Evolutionary conservation across 2,113 vertebrate genomes (phyloP).

Genomic region (human (Homo sapiens)): DNA sequence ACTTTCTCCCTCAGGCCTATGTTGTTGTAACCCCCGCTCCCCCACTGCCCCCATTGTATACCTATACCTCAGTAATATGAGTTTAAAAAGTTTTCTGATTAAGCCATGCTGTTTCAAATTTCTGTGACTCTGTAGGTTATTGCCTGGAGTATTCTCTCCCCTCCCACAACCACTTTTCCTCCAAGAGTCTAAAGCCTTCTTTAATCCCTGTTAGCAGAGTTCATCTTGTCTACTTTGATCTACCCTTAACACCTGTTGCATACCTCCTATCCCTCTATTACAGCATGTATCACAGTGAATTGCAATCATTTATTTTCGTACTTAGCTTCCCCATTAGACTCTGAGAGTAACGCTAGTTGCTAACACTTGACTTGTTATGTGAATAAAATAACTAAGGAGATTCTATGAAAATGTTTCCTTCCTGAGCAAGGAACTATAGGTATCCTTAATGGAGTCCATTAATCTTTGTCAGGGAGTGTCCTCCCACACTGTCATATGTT

Average conservation of each 20-base stretch:
- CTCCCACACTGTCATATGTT: background rate
- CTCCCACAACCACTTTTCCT: background rate
- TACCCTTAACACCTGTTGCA: background rate
- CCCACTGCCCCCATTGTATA: background rate
- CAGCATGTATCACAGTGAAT: background rate
- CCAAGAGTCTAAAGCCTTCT: background rate
- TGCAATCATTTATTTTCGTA: background rate
- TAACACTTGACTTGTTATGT: background rate
- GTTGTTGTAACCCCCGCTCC: background rate
- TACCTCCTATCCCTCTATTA: background rate
- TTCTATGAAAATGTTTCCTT: slow-evolving; percentile 18
- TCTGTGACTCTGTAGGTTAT: background rate
- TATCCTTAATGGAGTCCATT: background rate
- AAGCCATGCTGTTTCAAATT: background rate
- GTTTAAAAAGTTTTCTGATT: background rate
- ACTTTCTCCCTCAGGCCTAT: background rate
- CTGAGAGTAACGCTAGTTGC: background rate
- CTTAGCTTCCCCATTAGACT: background rate
- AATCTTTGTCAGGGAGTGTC: background rate
- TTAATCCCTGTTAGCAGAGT: background rate
- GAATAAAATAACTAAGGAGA: background rate
- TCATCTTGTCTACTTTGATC: background rate
- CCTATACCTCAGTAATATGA: background rate
- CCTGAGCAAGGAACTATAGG: background rate
- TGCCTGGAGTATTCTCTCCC: background rate